Percentiles rank a stretch among this genome's conserved stretches.
These are phyloP conservation scores for Nerophis ophidion DNA, from an alignment of 2,113 vertebrate species.

Conservation along the genomic window DNA sequence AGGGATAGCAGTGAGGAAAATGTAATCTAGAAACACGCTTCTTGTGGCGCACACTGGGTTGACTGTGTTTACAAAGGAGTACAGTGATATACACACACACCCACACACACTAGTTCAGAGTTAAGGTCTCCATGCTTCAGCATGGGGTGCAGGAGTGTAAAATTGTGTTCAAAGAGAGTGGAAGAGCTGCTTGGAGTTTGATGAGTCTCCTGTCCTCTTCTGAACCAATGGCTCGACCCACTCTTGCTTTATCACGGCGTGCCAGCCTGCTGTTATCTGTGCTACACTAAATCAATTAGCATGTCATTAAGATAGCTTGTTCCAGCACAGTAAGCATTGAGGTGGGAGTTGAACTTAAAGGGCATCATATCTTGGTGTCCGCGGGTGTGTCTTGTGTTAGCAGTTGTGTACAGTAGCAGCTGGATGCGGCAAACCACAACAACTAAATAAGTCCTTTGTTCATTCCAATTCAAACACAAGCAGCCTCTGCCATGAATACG, in stretches of 20 bases:
- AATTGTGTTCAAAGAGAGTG: conserved; percentile 47
- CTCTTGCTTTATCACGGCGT: conserved; percentile 58
- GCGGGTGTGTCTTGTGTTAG: conserved; percentile 25
- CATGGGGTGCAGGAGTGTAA: conserved; percentile 39
- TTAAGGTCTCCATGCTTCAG: conserved; percentile 47
- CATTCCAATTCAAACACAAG: neutral
- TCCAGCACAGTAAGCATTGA: conserved; percentile 60
- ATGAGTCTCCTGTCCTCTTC: conserved; percentile 53
- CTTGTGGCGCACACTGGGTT: conserved; percentile 14
- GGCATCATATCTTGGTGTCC: conserved; percentile 47
- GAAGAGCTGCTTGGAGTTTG: conserved; percentile 48
- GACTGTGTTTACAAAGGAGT: conserved; percentile 16
- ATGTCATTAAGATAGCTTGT: conserved; percentile 73
- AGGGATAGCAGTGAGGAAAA: neutral
- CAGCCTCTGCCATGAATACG: neutral
- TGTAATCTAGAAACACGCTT: conserved; percentile 27
- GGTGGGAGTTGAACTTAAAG: conserved; percentile 48
- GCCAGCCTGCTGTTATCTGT: conserved; percentile 63
- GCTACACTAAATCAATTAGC: conserved; percentile 72
- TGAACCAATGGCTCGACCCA: conserved; percentile 50
- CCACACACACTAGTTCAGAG: conserved; percentile 19
- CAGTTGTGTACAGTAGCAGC: conserved; percentile 20
- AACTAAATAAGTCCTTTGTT: conserved; percentile 3
- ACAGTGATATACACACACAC: conserved; percentile 13
- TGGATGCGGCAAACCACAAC: conserved; percentile 9